These are phyloP conservation scores for Xyliphius kryptos DNA, from an alignment of 2,113 vertebrate genomes.

Conservation along the genomic window DNA sequence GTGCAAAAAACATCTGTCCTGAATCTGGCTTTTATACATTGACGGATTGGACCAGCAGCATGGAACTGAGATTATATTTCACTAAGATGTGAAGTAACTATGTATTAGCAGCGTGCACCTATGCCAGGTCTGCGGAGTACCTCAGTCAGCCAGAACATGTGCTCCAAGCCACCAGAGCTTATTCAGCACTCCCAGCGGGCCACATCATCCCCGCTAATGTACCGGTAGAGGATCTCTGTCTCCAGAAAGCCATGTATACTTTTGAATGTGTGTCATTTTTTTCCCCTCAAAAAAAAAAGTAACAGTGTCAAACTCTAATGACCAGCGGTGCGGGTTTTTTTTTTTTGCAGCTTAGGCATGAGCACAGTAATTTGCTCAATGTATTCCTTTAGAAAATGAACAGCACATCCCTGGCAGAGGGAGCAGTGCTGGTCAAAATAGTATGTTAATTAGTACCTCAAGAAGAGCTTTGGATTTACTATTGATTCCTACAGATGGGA, in stretches of 20 bases:
- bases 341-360: too few relatives aligned
- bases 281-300: conserved; percentile 8
- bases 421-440: too few relatives aligned
- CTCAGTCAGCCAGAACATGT: conserved; percentile 6
- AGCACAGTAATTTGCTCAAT: too few relatives aligned
- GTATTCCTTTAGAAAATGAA: too few relatives aligned
- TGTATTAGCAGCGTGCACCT: conserved; percentile 10
- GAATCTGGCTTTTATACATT: conserved; percentile 5
- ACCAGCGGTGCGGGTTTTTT: too few relatives aligned
- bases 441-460: too few relatives aligned
- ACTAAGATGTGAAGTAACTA: conserved; percentile 8
- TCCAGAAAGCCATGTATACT: conserved; percentile 23
- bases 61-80: conserved; percentile 4
- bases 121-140: conserved; percentile 28
- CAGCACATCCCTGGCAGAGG: too few relatives aligned
- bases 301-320: too few relatives aligned
- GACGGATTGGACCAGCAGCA: background rate
- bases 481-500: too few relatives aligned
- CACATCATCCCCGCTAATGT: conserved; percentile 26
- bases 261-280: too few relatives aligned
- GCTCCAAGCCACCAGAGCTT: conserved; percentile 30
- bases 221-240: conserved; percentile 22
- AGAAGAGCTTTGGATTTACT: too few relatives aligned
- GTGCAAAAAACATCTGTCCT: background rate
- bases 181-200: conserved; percentile 30